These are phyloP conservation scores for Limnephilus rhombicus DNA, from an alignment of 2,888 invertebrate genomes.

Conservation along the genomic window DNA sequence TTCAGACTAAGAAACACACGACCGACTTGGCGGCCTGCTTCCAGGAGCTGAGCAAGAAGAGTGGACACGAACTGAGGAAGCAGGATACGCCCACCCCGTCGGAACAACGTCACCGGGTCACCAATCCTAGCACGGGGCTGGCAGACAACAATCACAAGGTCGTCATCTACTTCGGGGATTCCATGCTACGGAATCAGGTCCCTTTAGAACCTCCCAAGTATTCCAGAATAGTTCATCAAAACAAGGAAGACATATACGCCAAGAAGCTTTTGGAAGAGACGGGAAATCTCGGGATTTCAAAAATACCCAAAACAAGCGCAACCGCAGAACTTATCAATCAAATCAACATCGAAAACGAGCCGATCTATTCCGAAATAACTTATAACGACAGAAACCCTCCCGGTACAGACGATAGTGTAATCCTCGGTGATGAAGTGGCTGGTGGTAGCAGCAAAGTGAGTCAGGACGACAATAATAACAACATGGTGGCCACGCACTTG, in stretches of 20 bases:
- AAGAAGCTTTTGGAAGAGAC: constrained; percentile 73
- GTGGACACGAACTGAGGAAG: constrained; percentile 60
- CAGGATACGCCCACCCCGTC: constrained; percentile 66
- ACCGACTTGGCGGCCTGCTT: constrained; percentile 73
- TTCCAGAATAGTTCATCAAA: constrained; percentile 57
- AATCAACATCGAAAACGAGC: constrained; percentile 70
- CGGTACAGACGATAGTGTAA: constrained; percentile 69
- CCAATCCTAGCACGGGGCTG: constrained; percentile 45
- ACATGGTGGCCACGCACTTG: constrained; percentile 72
- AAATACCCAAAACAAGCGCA: constrained; percentile 72
- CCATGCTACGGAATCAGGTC: constrained; percentile 76
- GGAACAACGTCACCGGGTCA: constrained; percentile 67
- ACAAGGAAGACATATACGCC: constrained; percentile 74
- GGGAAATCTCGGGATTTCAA: constrained; percentile 71
- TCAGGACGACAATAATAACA: constrained; percentile 62
- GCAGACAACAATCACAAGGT: constrained; percentile 78
- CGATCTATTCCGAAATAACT: constrained; percentile 74
- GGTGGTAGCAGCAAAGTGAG: constrained; percentile 54
- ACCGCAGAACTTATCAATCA: constrained; percentile 73
- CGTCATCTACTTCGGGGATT: constrained; percentile 86
- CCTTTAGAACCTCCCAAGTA: constrained; percentile 58
- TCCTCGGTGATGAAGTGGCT: constrained; percentile 53
- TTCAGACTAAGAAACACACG: constrained; percentile 72
- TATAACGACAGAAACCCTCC: constrained; percentile 70
- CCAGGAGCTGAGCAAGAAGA: constrained; percentile 71